phyloP scores from a whole-genome alignment of 2,113 vertebrate species.

The human region DNA sequence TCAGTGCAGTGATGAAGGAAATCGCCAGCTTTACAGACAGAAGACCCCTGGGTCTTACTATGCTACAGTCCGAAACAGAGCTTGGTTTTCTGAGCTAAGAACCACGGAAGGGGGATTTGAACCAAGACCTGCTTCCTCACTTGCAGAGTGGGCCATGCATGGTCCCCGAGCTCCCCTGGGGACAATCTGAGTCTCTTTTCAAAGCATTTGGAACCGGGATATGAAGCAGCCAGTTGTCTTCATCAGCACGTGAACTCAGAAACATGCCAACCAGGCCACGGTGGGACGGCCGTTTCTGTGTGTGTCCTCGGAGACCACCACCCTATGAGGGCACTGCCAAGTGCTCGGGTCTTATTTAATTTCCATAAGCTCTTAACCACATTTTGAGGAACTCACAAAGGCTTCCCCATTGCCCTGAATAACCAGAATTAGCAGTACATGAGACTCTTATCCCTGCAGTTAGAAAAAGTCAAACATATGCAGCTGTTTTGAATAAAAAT shows the following conservation, averaged over 20 bases:
- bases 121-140: neutral
- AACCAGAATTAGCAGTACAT: neutral
- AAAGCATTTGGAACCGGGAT: neutral
- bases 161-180: neutral
- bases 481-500: neutral
- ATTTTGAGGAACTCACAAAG: neutral
- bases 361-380: neutral
- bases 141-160: neutral
- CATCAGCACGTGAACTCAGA: neutral
- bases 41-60: neutral
- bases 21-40: neutral
- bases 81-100: neutral
- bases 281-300: rapidly evolving
- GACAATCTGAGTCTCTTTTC: neutral
- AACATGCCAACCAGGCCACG: neutral
- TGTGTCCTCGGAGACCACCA: neutral
- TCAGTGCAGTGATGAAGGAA: neutral
- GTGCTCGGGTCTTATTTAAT: neutral
- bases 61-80: neutral
- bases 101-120: neutral
- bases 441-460: neutral
- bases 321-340: neutral
- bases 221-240: neutral
- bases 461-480: neutral
- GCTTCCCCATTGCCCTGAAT: neutral